Evolutionary conservation across 2,113 vertebrate genomes (phyloP).

Genomic region (Entomyzon cyanotis): DNA sequence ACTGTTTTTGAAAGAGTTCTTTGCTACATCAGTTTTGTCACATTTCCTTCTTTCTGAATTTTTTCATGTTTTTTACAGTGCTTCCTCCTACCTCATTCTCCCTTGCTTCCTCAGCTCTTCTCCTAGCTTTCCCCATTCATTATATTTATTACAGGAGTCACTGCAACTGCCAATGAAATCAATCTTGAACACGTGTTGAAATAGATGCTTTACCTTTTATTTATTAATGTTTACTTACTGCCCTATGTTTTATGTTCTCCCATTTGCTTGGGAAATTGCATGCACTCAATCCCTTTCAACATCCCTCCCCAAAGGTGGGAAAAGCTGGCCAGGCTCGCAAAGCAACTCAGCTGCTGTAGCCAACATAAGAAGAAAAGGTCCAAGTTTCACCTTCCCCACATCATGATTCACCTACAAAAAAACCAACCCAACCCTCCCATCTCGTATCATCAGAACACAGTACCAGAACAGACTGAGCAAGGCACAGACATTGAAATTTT

Average conservation of each 20-base stretch:
- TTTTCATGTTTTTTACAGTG: background rate
- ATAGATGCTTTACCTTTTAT: background rate
- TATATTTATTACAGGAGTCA: background rate
- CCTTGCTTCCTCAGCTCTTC: background rate
- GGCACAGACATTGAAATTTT: background rate
- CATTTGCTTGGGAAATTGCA: background rate
- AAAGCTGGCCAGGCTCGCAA: background rate
- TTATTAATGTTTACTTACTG: constrained; percentile 2
- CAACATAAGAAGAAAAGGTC: background rate
- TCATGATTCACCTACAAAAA: background rate
- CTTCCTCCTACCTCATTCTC: background rate
- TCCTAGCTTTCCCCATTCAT: background rate
- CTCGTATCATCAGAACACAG: background rate
- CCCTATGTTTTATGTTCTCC: background rate
- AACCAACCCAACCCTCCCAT: background rate
- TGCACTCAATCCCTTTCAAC: background rate
- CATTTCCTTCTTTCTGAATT: background rate
- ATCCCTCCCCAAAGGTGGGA: background rate
- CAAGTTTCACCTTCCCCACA: background rate
- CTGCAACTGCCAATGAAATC: background rate
- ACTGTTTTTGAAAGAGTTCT: background rate
- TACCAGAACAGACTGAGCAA: background rate
- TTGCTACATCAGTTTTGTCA: background rate
- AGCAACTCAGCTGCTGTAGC: background rate
- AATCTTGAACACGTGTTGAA: background rate